phyloP scores from a whole-genome alignment of 2,113 vertebrate genomes.

The Oreotragus oreotragus region DNA sequence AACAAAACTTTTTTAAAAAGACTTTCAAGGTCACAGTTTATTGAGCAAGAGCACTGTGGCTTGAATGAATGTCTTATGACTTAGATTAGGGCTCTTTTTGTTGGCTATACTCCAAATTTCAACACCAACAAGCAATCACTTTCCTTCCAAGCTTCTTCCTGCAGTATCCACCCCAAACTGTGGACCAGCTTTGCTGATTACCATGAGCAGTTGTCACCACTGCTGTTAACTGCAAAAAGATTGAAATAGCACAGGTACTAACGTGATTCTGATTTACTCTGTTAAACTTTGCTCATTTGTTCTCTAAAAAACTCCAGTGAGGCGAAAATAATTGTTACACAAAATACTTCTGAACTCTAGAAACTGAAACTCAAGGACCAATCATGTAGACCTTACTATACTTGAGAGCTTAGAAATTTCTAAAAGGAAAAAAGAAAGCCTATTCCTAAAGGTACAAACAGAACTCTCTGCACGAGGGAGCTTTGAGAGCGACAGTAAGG shows the following conservation, averaged over 20 bases:
- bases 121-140: not conserved
- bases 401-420: not conserved
- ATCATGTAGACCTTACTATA: not conserved
- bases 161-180: not conserved
- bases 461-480: not conserved
- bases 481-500: not conserved
- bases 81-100: not conserved
- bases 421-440: not conserved
- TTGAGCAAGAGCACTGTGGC: not conserved
- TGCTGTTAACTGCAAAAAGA: not conserved
- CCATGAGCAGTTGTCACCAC: not conserved
- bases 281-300: not conserved
- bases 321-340: not conserved
- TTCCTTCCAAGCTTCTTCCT: not conserved
- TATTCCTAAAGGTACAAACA: not conserved
- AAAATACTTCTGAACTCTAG: not conserved
- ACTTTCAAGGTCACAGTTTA: not conserved
- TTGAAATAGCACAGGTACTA: not conserved
- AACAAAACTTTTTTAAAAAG: not conserved
- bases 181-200: not conserved
- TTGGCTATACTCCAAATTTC: not conserved
- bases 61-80: not conserved
- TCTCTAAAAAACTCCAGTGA: slow-evolving; percentile 4
- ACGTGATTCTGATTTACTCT: not conserved
- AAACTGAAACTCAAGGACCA: slow-evolving; percentile 18